A percentile compares a stretch with the other conserved stretches of the same genome.
Conservation (phyloP, 2,113 vertebrate genomes). For the Pygoscelis antarcticus region DNA sequence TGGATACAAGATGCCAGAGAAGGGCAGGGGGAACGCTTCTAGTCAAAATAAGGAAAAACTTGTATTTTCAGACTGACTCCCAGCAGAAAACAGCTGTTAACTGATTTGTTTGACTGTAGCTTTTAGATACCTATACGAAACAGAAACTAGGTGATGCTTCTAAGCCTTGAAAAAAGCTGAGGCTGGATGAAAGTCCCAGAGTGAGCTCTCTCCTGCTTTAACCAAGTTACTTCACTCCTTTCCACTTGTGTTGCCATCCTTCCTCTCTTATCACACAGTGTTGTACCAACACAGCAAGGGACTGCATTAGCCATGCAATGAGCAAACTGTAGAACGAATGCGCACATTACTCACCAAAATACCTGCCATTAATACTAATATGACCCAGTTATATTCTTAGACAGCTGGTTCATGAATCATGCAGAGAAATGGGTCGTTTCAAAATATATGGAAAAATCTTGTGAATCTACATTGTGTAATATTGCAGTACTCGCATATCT, state of each 20-base stretch:
- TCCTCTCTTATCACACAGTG: not conserved
- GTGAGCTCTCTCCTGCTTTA: not conserved
- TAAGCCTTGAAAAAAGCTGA: not conserved
- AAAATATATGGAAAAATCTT: not conserved
- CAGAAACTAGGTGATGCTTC: not conserved
- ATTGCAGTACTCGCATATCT: not conserved
- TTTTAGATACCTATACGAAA: not conserved
- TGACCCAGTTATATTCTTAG: conserved; percentile 23
- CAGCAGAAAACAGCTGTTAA: not conserved
- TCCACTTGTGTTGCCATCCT: not conserved
- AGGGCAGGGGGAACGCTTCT: not conserved
- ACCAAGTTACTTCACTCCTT: not conserved
- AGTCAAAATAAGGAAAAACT: not conserved
- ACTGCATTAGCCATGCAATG: not conserved
- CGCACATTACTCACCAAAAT: not conserved
- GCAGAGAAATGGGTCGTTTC: conserved; percentile 38
- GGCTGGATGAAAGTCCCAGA: not conserved
- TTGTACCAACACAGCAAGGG: not conserved
- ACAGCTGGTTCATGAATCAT: conserved; percentile 40
- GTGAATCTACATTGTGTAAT: not conserved
- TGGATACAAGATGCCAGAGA: not conserved
- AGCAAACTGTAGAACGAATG: not conserved
- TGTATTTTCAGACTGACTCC: not conserved
- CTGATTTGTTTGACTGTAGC: not conserved
- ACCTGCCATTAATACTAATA: conserved; percentile 43